Base-by-base conservation (phyloP, 2,797 vertebrate species). In the Acipenser transmontanus region DNA sequence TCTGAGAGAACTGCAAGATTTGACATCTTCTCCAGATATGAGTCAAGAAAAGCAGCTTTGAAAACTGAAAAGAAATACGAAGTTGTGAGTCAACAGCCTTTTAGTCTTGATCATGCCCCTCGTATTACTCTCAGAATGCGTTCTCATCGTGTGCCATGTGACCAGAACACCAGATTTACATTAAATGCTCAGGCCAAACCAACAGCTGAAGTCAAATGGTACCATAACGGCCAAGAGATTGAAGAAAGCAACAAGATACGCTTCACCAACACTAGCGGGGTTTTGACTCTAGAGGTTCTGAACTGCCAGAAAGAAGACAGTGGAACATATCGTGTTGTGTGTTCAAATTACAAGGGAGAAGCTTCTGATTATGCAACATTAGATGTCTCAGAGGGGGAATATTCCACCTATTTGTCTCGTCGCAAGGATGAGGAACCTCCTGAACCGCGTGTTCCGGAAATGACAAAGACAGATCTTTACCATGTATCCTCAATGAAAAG, bases 351-450 rank as follows among this genome's bases (percentile, higher is more conserved):
- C 78, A 98, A 93, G 87, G 97, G 97, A 13, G 95, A 99, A 73
- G 92, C 93, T 17, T 96, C 95, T 7, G 97, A 99, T 78, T 98
- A 97, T 17, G 95, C 95, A n/a, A 98, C 94, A 1, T 73, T 99
- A 66, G 97, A 99, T 68, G 93, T 99, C 54, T 88, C 93, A 34
- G 93, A 86, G 69, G 92, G 87, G 66, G 93, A 91, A 77, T 99
- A 91, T 66, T 89, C 90, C 68, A 90, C 91, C 63, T 95, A 86
- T 66, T 87, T 91, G 59, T 93, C 93, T 63, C 82, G 83, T 48
- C 89, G 91, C 65, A 91, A 76, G 83, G 95, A 98, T 5, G 96
- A 99, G 66, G 90, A 94, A 69, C 91, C 95, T 59, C 95, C 94
- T 56, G 91, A 86, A 62, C 76, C 87, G 49, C 77, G 92, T 72